Conservation (phyloP, 1,140 invertebrate species). For the Nephila pilipes region DNA sequence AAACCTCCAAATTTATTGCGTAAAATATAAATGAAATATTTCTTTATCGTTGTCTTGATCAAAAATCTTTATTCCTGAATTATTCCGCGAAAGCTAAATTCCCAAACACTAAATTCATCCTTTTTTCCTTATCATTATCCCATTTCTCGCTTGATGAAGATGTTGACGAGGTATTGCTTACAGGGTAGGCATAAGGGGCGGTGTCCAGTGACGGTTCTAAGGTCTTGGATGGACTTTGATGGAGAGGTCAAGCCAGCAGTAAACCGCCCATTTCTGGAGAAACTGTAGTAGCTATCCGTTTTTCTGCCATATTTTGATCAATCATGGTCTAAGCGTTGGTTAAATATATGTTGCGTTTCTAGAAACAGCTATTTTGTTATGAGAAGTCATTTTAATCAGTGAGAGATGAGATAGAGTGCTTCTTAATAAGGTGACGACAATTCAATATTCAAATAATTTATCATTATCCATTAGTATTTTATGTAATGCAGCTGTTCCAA, state of each 20-base stretch:
- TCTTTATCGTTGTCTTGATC: neutral
- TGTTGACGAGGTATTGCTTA: slow-evolving; percentile 10
- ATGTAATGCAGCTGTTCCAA: neutral
- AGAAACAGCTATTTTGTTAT: slow-evolving; percentile 10
- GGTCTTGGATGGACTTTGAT: slow-evolving; percentile 36
- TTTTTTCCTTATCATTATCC: slow-evolving; percentile 41
- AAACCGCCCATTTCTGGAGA: slow-evolving; percentile 19
- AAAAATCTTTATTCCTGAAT: neutral
- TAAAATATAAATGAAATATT: neutral
- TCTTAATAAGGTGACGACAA: slow-evolving; percentile 45
- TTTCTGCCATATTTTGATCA: slow-evolving; percentile 52
- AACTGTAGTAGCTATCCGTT: neutral
- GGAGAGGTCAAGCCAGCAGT: slow-evolving; percentile 31
- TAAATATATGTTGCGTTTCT: slow-evolving; percentile 19
- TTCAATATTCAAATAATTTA: slow-evolving; percentile 45
- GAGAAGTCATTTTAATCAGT: neutral
- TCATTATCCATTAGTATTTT: slow-evolving; percentile 17
- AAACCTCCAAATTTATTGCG: slow-evolving; percentile 11
- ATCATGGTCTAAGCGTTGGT: neutral
- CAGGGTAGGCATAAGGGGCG: neutral
- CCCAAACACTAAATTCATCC: slow-evolving; percentile 44
- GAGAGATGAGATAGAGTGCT: neutral
- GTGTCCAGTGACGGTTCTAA: slow-evolving; percentile 15
- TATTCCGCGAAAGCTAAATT: neutral
- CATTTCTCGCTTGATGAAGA: slow-evolving; percentile 46